A percentile compares a stretch with the other conserved stretches of the same genome.
Conservation (phyloP, 2,888 invertebrate genomes). For the Tridacna gigas region DNA sequence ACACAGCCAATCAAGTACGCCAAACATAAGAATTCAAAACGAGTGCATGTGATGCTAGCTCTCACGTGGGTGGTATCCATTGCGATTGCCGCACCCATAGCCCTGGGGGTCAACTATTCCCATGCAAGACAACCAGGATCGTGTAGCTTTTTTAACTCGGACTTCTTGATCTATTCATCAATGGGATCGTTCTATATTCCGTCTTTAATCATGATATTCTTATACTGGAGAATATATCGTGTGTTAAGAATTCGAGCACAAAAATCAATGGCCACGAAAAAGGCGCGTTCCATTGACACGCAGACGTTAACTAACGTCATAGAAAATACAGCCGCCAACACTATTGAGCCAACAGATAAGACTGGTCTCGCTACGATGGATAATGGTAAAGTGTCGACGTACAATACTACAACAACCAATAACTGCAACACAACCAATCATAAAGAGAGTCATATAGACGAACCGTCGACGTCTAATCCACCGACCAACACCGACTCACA, state of each 20-base stretch:
- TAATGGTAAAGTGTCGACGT: conserved; percentile 77
- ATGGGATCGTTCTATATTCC: conserved; percentile 99
- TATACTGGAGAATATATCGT: conserved; percentile 99
- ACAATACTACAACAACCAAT: conserved; percentile 72
- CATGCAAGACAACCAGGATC: conserved; percentile 92
- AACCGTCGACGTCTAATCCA: conserved; percentile 70
- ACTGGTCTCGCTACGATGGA: conserved; percentile 78
- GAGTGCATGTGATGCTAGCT: conserved; percentile 97
- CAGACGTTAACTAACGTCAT: conserved; percentile 77
- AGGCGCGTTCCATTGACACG: conserved; percentile 73
- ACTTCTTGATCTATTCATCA: conserved; percentile 99
- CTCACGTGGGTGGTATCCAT: conserved; percentile 98
- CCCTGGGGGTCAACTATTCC: conserved; percentile 97
- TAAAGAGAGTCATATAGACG: conserved; percentile 65
- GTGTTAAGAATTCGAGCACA: conserved; percentile 87
- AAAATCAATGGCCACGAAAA: conserved; percentile 72
- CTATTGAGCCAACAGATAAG: conserved; percentile 77
- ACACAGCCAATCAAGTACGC: conserved; percentile 99
- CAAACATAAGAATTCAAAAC: conserved; percentile 94
- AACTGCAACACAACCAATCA: conserved; percentile 59
- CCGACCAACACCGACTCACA: conserved; percentile 72
- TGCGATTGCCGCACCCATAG: conserved; percentile 98
- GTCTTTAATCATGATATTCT: conserved; percentile 98
- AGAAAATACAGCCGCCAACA: conserved; percentile 75
- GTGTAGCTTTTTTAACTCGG: conserved; percentile 98